Conservation (phyloP, 2,797 vertebrate species). For the Hybognathus amarus region DNA sequence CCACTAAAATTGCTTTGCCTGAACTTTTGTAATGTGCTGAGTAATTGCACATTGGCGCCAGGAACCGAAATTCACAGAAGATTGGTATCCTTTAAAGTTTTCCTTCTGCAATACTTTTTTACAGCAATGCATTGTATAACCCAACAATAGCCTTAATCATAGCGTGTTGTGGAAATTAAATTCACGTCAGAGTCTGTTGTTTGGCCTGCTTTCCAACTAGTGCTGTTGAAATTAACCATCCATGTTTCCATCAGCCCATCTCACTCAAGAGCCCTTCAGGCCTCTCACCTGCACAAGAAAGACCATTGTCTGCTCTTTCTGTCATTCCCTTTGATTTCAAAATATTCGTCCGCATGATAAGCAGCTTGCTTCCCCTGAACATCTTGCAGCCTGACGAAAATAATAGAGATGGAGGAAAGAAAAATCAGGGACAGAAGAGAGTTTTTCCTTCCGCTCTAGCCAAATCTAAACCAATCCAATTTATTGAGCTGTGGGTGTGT, state of each 20-base stretch:
- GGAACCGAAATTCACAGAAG: background rate
- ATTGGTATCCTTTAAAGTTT: background rate
- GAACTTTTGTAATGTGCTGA: background rate
- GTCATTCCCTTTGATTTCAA: conserved; percentile 45
- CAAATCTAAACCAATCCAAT: conserved; percentile 45
- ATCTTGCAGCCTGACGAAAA: conserved; percentile 44
- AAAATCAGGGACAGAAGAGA: conserved; percentile 1
- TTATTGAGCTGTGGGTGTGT: conserved; percentile 50
- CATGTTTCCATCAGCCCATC: conserved; percentile 31
- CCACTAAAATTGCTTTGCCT: background rate
- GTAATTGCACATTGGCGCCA: background rate
- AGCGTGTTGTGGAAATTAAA: background rate
- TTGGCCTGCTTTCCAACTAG: conserved; percentile 10
- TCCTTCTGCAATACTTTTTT: background rate
- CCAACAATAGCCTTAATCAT: background rate
- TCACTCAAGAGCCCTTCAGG: conserved; percentile 47
- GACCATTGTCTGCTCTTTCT: conserved; percentile 39
- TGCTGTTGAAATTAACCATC: conserved; percentile 32
- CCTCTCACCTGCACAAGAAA: conserved; percentile 40
- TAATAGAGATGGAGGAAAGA: conserved; percentile 25
- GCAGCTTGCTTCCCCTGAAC: conserved; percentile 26
- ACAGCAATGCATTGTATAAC: background rate
- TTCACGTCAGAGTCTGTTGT: conserved; percentile 2
- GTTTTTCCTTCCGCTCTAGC: background rate
- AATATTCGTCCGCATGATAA: conserved; percentile 41